Conservation (phyloP, 2,888 invertebrate genomes). For the Cylindroiulus punctatus region DNA sequence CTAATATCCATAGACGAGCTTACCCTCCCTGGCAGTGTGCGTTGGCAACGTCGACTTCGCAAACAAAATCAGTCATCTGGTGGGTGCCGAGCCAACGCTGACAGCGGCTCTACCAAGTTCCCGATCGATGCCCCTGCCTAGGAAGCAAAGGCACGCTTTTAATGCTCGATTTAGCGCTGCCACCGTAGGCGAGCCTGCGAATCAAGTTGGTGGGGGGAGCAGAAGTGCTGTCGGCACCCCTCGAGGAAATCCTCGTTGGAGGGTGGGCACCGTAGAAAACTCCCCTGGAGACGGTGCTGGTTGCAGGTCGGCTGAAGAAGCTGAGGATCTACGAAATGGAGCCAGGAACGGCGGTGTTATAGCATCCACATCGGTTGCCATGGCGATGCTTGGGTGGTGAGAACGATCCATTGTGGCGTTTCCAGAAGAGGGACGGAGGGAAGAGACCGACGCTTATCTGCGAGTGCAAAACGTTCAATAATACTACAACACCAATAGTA, state of each 20-base stretch:
- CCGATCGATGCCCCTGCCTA: conserved; percentile 41
- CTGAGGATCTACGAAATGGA: neutral
- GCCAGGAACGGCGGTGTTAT: conserved; percentile 25
- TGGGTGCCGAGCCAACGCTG: neutral
- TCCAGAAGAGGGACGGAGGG: neutral
- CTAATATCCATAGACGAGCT: conserved; percentile 4
- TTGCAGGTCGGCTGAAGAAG: neutral
- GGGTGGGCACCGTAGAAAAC: neutral
- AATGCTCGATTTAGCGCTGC: conserved; percentile 29
- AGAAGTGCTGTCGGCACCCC: neutral
- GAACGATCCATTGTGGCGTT: conserved; percentile 19
- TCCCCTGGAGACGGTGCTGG: neutral
- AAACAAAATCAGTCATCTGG: conserved; percentile 45
- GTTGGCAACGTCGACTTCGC: conserved; percentile 12
- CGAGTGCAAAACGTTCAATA: conserved; percentile 15
- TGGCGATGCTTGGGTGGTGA: neutral
- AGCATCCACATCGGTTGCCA: conserved; percentile 33
- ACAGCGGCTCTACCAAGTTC: neutral
- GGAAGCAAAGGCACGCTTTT: conserved; percentile 45
- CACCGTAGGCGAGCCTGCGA: neutral
- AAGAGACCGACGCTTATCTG: neutral
- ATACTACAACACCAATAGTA: neutral
- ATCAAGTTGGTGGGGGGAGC: neutral
- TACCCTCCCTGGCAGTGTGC: neutral
- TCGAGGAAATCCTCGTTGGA: neutral